Evolutionary conservation across 2,888 invertebrate genomes (phyloP).

Genomic region (Athripsodes cinereus): DNA sequence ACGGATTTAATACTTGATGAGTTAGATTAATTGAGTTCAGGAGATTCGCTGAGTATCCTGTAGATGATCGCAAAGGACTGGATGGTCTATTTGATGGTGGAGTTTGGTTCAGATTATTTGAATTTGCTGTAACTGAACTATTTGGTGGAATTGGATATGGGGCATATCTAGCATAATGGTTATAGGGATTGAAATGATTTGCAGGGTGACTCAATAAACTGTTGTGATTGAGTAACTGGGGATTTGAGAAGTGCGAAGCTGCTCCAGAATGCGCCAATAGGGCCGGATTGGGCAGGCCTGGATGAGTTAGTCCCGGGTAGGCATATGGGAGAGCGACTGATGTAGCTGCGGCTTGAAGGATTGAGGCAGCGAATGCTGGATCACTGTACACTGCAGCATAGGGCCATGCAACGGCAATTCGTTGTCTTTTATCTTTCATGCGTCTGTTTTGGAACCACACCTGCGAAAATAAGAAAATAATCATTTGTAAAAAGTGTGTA

Average conservation of each 20-base stretch:
- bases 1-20: constrained; percentile 20
- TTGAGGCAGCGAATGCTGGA: constrained; percentile 86
- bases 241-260: constrained; percentile 44
- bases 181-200: constrained; percentile 51
- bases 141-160: constrained; percentile 47
- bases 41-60: constrained; percentile 31
- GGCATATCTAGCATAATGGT: constrained; percentile 46
- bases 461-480: constrained; percentile 45
- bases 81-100: constrained; percentile 33
- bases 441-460: constrained; percentile 97
- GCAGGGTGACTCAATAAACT: constrained; percentile 43
- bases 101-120: constrained; percentile 32
- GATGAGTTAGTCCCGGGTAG: constrained; percentile 40
- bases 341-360: constrained; percentile 83
- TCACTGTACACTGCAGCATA: constrained; percentile 92
- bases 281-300: constrained; percentile 48
- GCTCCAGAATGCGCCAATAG: constrained; percentile 48
- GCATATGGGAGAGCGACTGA: constrained; percentile 60
- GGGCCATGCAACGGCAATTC: constrained; percentile 92
- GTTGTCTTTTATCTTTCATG: constrained; percentile 96
- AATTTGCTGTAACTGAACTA: constrained; percentile 42
- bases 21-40: constrained; percentile 22
- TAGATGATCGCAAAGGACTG: constrained; percentile 30
- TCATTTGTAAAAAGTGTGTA: too few species aligned
- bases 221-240: constrained; percentile 47